These are phyloP conservation scores for Verasper variegatus DNA, from an alignment of 2,113 vertebrate genomes.

Conservation along the genomic window DNA sequence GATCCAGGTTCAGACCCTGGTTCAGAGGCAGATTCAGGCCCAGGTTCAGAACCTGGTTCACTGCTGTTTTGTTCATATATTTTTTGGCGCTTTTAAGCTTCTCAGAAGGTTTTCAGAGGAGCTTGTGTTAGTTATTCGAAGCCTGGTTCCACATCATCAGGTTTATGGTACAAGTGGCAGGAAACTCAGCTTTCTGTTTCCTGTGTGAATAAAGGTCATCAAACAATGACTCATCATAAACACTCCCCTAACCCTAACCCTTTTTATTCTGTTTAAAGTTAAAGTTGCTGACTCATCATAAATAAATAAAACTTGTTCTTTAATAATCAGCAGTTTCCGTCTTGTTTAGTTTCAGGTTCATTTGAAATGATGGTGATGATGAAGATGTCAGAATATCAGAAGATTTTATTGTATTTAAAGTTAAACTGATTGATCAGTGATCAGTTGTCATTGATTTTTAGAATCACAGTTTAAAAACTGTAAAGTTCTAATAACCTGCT, in stretches of 20 bases:
- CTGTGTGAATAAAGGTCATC: background rate
- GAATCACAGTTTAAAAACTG: background rate
- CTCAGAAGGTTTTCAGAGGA: too few species aligned
- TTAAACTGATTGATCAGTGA: background rate
- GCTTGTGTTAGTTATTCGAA: too few species aligned
- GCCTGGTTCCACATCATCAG: background rate
- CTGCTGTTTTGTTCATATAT: too few species aligned
- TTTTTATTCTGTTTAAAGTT: background rate
- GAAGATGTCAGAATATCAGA: background rate
- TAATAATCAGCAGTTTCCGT: background rate
- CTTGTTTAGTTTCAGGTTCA: background rate
- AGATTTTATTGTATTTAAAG: too few species aligned
- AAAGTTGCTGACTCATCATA: background rate
- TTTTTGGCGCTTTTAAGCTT: too few species aligned
- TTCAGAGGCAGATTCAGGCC: too few species aligned
- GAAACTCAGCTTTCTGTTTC: background rate
- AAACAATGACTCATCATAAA: background rate
- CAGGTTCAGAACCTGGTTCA: too few species aligned
- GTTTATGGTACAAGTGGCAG: conserved; percentile 11
- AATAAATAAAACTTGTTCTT: background rate
- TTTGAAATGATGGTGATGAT: background rate
- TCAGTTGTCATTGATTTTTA: background rate
- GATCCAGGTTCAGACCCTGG: too few species aligned
- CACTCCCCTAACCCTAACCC: too few species aligned
- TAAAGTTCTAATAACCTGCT: background rate